These are phyloP conservation scores for Agriopis marginaria DNA, from an alignment of 2,888 invertebrate species.

Conservation along the genomic window DNA sequence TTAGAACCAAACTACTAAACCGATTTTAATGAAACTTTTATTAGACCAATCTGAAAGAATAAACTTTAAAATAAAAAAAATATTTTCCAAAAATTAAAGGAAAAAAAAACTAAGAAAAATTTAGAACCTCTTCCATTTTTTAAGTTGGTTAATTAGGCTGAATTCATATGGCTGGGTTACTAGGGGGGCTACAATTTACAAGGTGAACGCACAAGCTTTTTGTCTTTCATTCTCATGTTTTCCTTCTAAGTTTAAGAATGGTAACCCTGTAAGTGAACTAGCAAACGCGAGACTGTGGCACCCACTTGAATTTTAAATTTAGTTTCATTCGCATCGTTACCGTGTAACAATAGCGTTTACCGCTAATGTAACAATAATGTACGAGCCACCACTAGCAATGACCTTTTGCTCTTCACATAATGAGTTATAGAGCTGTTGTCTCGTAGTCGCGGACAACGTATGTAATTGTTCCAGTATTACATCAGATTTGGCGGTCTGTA, in stretches of 20 bases:
- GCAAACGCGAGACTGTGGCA: slow-evolving; percentile 48
- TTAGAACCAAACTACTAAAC: too few species aligned
- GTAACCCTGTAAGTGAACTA: slow-evolving; percentile 28
- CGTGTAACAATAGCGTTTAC: slow-evolving; percentile 44
- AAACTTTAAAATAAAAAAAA: too few species aligned
- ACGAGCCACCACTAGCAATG: slow-evolving; percentile 36
- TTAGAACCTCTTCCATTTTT: too few species aligned
- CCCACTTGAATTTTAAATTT: slow-evolving; percentile 64
- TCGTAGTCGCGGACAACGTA: slow-evolving; percentile 6
- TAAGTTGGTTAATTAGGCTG: too few species aligned
- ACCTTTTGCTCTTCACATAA: slow-evolving; percentile 40
- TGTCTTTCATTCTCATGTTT: neutral
- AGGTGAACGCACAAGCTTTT: too few species aligned
- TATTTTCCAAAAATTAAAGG: too few species aligned
- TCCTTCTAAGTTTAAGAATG: neutral
- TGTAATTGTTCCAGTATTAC: slow-evolving; percentile 19
- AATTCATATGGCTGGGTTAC: too few species aligned
- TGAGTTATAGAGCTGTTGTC: slow-evolving; percentile 24
- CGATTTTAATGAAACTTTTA: too few species aligned
- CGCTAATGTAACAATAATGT: slow-evolving; percentile 45
- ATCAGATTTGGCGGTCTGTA: slow-evolving; percentile 9
- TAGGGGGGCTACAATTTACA: too few species aligned
- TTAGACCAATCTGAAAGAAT: too few species aligned
- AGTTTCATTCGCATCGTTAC: slow-evolving; percentile 45
- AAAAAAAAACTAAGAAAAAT: too few species aligned